Evolutionary conservation across 2,797 vertebrate species (phyloP).

Genomic region (Sciurus vulgaris): DNA sequence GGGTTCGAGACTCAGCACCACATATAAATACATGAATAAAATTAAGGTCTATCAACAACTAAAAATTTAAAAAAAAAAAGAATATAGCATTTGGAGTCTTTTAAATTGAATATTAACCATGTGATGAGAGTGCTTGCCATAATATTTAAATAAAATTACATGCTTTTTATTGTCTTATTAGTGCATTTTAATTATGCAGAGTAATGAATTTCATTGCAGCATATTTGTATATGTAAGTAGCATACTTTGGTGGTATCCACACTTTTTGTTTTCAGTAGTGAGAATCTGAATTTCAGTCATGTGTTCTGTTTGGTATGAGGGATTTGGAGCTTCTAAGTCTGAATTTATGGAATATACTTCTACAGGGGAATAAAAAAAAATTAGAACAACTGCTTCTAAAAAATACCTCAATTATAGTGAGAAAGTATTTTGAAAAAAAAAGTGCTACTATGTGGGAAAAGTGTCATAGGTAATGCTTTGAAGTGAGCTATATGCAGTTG

Average conservation of each 20-base stretch:
- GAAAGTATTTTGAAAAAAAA: constrained; percentile 43
- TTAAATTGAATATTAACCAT: not conserved
- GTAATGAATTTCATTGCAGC: not conserved
- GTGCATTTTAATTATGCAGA: not conserved
- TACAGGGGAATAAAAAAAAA: not conserved
- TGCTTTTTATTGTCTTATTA: not conserved
- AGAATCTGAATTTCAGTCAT: constrained; percentile 43
- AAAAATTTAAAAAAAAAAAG: not conserved
- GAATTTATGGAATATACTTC: constrained; percentile 37
- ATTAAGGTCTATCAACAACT: too few species aligned
- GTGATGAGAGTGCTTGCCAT: not conserved
- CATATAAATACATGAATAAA: too few species aligned
- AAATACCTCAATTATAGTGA: not conserved
- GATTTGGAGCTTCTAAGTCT: not conserved
- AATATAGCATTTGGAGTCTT: constrained; percentile 21
- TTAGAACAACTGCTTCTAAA: not conserved
- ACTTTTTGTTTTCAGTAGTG: not conserved
- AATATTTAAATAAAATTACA: not conserved
- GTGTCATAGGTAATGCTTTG: not conserved
- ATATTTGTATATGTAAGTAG: not conserved
- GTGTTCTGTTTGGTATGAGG: not conserved
- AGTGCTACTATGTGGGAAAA: not conserved
- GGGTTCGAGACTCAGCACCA: too few species aligned
- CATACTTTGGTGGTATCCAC: not conserved
- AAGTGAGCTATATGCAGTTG: constrained; percentile 51